Evolutionary conservation across 2,888 invertebrate genomes (phyloP), one percentile per base, ranked within the genome.

Genomic region (Rotaria socialis): DNA sequence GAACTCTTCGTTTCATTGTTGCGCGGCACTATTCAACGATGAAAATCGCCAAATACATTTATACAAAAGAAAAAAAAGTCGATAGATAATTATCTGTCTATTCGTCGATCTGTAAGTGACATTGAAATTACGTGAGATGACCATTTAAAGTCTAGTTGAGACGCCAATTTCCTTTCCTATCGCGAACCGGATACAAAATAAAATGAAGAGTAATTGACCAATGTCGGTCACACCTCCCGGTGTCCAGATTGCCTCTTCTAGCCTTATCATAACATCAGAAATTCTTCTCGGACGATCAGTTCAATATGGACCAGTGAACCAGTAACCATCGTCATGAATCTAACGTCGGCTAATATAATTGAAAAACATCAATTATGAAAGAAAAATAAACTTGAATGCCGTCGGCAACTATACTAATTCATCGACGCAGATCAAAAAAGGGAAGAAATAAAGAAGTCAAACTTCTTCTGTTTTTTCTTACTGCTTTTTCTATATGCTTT

Each of bases 331-430:
- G 22, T 55, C 55, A 55, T 22, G 22, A 55, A 55, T 7, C 3
- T 55, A 55, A 55, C 55, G 55, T 55, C 55, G 55, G 55, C 55
- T 55, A 55, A 55, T 55, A 55, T 55, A 55, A 55, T 55, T 55
- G 55, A 55, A 55, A 55, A 55, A 55, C 67, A 27, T 67, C 67
- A 67, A 67, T 67, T 67, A 67, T 35, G 16, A 27, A 67, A 67
- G 19, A 41, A 67, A 67, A 67, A 67, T 67, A 67, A 67, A 67
- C 35, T 67, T 41, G 19, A 41, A 41, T 67, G 67, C 67, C 67
- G 27, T 67, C 67, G 67, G 67, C 67, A 35, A 67, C 16, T 67
- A 67, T 67, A 67, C 27, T 35, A 67, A 27, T 67, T 67, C 67
- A 67, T 19, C 27, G 67, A 67, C 19, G 16, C 27, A 27, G 35